Evolutionary conservation across 1,140 invertebrate species (phyloP), one percentile per base, ranked within the genome.

Genomic region (Papilio dardanus): DNA sequence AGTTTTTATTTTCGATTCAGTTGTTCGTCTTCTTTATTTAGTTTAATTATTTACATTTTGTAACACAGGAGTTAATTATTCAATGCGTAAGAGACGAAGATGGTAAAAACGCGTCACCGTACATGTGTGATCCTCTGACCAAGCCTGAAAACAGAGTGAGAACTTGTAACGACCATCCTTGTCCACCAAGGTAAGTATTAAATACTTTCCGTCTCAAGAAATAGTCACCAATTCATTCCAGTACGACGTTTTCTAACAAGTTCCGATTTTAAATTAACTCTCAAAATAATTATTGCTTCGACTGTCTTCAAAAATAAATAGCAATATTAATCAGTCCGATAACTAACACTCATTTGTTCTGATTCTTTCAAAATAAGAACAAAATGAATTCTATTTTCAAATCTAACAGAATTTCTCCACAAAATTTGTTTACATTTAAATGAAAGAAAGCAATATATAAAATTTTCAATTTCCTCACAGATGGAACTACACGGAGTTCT

Each of bases 141-240:
- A 97, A 98, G 86, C 98, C 98, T 0, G 97, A 98, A 89, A 96
- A 97, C 12, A 94, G 98, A 58, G 97, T 98, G n/a, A 95, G 97
- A 77, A 97, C 97, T 0, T 99, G 98, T 92, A 99, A 99, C 87
- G 98, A 98, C 84, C 96, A 98, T 76, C 97, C 98, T 0, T 99
- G 98, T 88, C 97, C 97, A 10, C 97, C 97, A 0, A 94, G 96
- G 93, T 95, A 88, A 86, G 83, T 79, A 24, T 19, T 54, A 42
- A n/a, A n/a, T n/a, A n/a, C n/a, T n/a, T n/a, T n/a, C n/a, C n/a
- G n/a, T n/a, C n/a, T n/a, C n/a, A n/a, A n/a, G n/a, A n/a, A n/a
- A n/a, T n/a, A n/a, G n/a, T n/a, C n/a, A n/a, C n/a, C n/a, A n/a
- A n/a, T n/a, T n/a, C n/a, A n/a, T n/a, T n/a, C n/a, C n/a, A n/a